Evolutionary conservation across 1,140 invertebrate species (phyloP), one percentile per base, ranked within the genome.

Genomic region (Danaus plexippus): DNA sequence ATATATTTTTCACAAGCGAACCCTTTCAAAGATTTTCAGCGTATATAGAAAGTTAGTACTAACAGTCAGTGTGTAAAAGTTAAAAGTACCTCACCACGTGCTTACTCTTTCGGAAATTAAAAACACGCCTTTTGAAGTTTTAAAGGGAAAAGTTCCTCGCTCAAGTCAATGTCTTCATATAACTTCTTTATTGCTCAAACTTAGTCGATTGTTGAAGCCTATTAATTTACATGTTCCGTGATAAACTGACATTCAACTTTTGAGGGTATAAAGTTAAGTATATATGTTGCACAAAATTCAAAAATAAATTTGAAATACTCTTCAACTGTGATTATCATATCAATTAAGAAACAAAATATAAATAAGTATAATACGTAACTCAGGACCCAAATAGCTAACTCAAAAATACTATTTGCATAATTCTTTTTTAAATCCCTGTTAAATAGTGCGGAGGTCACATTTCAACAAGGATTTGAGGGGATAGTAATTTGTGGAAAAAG

Each of bases 41-140:
- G 22, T 32, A 32, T 32, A 32, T 32, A 32, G 22, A 32, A 32
- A 32, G 22, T 32, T 32, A 32, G 7, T 32, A 32, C 22, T 32
- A 32, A 32, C 22, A 32, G 22, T 32, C 22, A 32, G 22, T 32
- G 22, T 32, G 22, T 32, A 32, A 32, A 32, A 22, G 18, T 22
- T 9, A 49, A 49, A 68, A 66, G 67, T 64, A 67, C 66, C 59
- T 63, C 63, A 61, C 59, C 71, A 70, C 69, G 73, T 74, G 77
- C 54, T 72, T 73, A 73, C 66, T 77, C 69, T 63, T 73, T 74
- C 67, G 79, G 77, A 82, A 80, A 82, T 82, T 80, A 82, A 82
- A 82, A 80, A 80, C 79, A 79, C 64, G 69, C 63, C 71, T 75
- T 76, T 69, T 61, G 59, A 73, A 77, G 71, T 76, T 78, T 70